Base-by-base conservation (phyloP, 2,113 vertebrate species). In the Clinocottus analis region DNA sequence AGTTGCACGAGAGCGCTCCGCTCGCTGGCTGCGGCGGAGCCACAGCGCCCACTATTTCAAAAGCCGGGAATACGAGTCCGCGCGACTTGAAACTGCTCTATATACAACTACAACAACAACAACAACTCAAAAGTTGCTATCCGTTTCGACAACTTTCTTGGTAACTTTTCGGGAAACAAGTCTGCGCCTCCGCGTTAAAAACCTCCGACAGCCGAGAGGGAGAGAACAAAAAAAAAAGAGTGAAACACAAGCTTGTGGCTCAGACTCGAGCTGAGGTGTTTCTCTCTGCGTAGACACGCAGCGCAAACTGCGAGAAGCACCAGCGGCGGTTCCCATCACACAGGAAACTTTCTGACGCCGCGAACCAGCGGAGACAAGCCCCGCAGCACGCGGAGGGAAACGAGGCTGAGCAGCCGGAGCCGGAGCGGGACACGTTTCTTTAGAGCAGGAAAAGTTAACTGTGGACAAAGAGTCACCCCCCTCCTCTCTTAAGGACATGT, bases 31-130 rank as follows among this genome's bases (percentile, higher is more conserved):
- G 82, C 56, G 93, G 94, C 93, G 89, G 96, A 93, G 88, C 96
- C 96, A 96, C 94, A 98, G 97, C 97, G 97, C 97, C 97, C 97
- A 98, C 97, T 97, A 97, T 96, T 97, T 93, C 94, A 95, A 88
- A 90, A 95, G 93, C 91, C 91, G 93, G 97, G 96, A 96, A 97
- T 95, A 95, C 94, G 91, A 96, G 95, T 96, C 95, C 96, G 95
- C 95, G 94, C 96, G 95, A 95, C 95, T 93, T 94, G 91, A 92
- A 96, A 93, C 89, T 91, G 88, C 94, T 95, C 92, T 90, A 79
- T 89, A 85, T 41, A 13, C 10, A 35, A 35, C 10, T 13, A 41
- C 10, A 41, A 41, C 39, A 80, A 35, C 10, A 41, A 41, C 10
- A 41, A 41, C 39, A 80, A 96, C 14, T 4, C 6, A 45, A 47